Base-by-base conservation (phyloP, 2,888 invertebrate species). In the Pseudoips prasinana region DNA sequence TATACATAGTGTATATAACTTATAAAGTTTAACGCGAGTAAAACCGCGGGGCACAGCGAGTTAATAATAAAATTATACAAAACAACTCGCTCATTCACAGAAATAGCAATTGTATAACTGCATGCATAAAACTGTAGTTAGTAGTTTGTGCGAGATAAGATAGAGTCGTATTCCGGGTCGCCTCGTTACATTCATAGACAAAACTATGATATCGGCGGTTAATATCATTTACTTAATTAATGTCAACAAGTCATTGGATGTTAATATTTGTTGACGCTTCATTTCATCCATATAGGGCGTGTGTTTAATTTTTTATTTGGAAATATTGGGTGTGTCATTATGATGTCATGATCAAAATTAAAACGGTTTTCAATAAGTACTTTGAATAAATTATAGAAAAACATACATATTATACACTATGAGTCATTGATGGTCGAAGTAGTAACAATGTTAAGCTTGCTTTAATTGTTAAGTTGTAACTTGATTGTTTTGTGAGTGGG, bases 141-240 rank as follows among this genome's bases (percentile, higher is more conserved):
- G 25, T 47, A 39, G 36, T 25, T 32, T 23, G 37, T 37, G 38
- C 7, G 3, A 39, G 55, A 54, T 50, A 46, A 42, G 39, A 44
- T 41, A 45, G 20, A 20, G 22, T 22, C 9, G 38, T 39, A 32
- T 54, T 54, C 58, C 49, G 42, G 46, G 38, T 48, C 34, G 5
- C 14, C 14, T 14, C 2, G 33, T 35, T 34, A 47, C 27, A 30
- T 36, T 43, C 39, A 18, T 33, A 41, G 43, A 55, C 49, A 46
- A 46, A 35, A 37, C 20, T 7, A 14, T 5, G 14, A 14, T n/a
- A n/a, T n/a, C n/a, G 33, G 30, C 29, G 22, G 10, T 36, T 44
- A 48, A 20, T 20, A 20, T 20, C 20, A 20, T 43, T 50, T 33
- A 25, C 29, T 43, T 58, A 30, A 42, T 35, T 37, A 30, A 43